Percentiles rank a stretch among this genome's conserved stretches.
These are phyloP conservation scores for Nanger granti DNA, from an alignment of 2,113 vertebrate genomes.

Conservation along the genomic window DNA sequence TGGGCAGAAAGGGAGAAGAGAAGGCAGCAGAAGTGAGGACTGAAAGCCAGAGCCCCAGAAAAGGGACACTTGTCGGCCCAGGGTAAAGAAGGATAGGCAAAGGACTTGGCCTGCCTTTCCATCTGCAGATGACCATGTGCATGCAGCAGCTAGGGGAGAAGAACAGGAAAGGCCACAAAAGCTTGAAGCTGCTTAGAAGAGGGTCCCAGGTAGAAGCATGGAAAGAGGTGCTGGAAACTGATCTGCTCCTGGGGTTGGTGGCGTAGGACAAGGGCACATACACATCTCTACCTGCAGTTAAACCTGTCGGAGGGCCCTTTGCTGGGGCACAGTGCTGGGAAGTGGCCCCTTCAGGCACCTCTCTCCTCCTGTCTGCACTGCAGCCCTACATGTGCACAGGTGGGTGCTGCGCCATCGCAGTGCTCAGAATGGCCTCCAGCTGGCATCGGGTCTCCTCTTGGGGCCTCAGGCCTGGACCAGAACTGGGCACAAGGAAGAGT, in stretches of 20 bases:
- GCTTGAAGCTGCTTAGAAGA: background rate
- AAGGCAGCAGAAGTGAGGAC: fast-evolving
- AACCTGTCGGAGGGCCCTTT: background rate
- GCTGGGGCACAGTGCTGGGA: too few relatives aligned
- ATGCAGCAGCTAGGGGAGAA: background rate
- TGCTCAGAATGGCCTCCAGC: background rate
- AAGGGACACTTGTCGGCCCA: background rate
- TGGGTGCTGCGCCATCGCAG: fast-evolving
- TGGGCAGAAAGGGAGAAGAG: background rate
- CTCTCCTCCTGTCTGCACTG: background rate
- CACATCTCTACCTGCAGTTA: background rate
- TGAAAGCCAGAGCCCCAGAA: background rate
- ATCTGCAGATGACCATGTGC: background rate
- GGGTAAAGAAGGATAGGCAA: background rate
- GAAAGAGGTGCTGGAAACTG: background rate
- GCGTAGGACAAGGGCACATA: too few relatives aligned
- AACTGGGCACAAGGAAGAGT: background rate
- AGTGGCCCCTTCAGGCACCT: fast-evolving
- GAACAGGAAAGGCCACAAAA: background rate
- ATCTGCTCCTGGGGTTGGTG: background rate
- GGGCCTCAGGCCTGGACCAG: background rate
- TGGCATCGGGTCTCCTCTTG: fast-evolving
- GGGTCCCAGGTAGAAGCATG: too few relatives aligned
- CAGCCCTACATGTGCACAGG: background rate
- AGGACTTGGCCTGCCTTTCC: background rate